Percentiles rank a stretch among this genome's conserved stretches.
Conservation (phyloP, 2,797 vertebrate species). For the Avahi laniger region DNA sequence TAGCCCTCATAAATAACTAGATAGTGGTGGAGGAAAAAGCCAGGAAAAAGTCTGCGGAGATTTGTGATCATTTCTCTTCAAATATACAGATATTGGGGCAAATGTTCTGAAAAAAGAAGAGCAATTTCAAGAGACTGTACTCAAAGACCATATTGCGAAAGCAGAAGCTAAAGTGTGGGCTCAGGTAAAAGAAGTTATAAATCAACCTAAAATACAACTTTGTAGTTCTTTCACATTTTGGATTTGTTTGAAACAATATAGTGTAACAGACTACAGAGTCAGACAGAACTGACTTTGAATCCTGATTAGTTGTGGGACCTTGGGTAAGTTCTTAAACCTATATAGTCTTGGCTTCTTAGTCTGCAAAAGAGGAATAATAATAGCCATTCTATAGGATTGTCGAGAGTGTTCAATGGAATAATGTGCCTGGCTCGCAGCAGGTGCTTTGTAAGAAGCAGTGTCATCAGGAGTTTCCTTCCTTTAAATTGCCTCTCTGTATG, state of each 20-base stretch:
- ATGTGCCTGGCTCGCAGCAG: not conserved
- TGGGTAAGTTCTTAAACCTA: not conserved
- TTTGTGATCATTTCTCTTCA: constrained; percentile 56
- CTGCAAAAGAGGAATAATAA: not conserved
- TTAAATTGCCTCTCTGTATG: not conserved
- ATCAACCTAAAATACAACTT: not conserved
- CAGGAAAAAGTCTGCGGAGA: not conserved
- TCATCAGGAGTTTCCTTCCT: not conserved
- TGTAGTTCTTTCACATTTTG: not conserved
- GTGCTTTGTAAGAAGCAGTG: not conserved
- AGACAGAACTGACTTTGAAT: not conserved
- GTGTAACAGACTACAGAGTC: not conserved
- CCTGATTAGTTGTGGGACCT: not conserved
- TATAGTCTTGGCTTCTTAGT: not conserved
- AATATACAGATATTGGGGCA: constrained; percentile 78
- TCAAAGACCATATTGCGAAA: constrained; percentile 74
- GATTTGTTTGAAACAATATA: not conserved
- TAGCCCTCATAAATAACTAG: not conserved
- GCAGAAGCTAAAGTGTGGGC: constrained; percentile 70
- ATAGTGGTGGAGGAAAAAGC: not conserved
- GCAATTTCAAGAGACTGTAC: constrained; percentile 52
- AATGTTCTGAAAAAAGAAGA: constrained; percentile 72
- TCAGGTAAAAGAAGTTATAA: constrained; percentile 77
- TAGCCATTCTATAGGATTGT: not conserved
- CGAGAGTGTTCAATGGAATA: not conserved